A percentile compares a stretch with the other conserved stretches of the same genome.
Conservation (phyloP, 1,140 invertebrate species). For the Zaprionus gabonicus region DNA sequence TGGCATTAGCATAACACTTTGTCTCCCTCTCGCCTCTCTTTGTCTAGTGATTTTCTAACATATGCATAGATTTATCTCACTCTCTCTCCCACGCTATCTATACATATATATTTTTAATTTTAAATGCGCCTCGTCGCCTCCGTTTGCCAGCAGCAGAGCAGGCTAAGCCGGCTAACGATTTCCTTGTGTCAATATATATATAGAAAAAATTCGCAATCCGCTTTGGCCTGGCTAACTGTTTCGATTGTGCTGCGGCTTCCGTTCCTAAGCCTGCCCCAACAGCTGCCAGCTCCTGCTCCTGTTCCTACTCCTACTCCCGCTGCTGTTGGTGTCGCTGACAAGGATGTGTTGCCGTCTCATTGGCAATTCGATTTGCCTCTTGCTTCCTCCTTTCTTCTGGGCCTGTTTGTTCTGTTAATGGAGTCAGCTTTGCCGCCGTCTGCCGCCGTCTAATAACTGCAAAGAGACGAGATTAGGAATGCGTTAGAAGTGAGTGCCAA, state of each 20-base stretch:
- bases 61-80: slow-evolving; percentile 22
- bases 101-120: slow-evolving; percentile 69
- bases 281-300: slow-evolving; percentile 16
- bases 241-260: slow-evolving; percentile 42
- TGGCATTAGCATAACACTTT: slow-evolving; percentile 78
- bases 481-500: slow-evolving; percentile 41
- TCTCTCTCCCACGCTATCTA: not conserved
- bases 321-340: slow-evolving; percentile 30
- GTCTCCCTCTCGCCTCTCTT: slow-evolving; percentile 13
- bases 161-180: slow-evolving; percentile 80
- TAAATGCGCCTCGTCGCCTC: slow-evolving; percentile 49
- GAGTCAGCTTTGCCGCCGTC: slow-evolving; percentile 57
- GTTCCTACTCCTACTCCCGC: slow-evolving; percentile 12
- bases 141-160: slow-evolving; percentile 27
- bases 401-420: slow-evolving; percentile 73
- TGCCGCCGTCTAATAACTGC: slow-evolving; percentile 69
- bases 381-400: slow-evolving; percentile 12
- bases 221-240: slow-evolving; percentile 67
- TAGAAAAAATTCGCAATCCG: slow-evolving; percentile 72
- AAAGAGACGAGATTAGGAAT: slow-evolving; percentile 53
- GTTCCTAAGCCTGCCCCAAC: slow-evolving; percentile 13
- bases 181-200: slow-evolving; percentile 82
- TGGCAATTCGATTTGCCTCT: slow-evolving; percentile 54
- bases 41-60: not conserved
- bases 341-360: slow-evolving; percentile 60